Conservation (phyloP, 1,140 invertebrate species). For the Berghia stephanieae region DNA sequence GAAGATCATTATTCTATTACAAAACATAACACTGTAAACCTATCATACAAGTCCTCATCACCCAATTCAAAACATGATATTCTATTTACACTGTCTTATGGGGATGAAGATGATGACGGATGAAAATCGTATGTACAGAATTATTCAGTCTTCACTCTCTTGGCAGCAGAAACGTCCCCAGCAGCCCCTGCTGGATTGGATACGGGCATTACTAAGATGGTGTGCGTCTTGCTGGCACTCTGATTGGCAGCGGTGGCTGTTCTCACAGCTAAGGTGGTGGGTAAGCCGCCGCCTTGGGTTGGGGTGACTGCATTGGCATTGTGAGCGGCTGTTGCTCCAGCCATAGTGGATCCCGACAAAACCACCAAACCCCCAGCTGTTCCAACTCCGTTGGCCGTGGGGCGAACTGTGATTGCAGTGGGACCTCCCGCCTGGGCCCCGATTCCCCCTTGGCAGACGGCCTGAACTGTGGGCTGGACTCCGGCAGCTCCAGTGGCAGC, state of each 20-base stretch:
- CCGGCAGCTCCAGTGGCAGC: slow-evolving; percentile 30
- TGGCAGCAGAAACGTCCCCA: slow-evolving; percentile 47
- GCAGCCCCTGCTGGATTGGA: slow-evolving; percentile 45
- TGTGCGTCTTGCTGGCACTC: slow-evolving; percentile 53
- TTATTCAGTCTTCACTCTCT: slow-evolving; percentile 58
- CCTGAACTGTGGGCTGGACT: slow-evolving; percentile 27
- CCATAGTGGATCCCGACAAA: slow-evolving; percentile 38
- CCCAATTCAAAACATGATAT: too few relatives aligned
- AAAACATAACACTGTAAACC: too few relatives aligned
- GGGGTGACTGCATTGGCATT: slow-evolving; percentile 37
- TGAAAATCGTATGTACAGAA: too few relatives aligned
- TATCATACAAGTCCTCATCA: too few relatives aligned
- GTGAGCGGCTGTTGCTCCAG: slow-evolving; percentile 39
- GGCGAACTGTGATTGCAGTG: slow-evolving; percentile 37
- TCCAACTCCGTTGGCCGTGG: slow-evolving; percentile 39
- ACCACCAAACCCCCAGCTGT: slow-evolving; percentile 49
- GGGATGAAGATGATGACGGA: too few relatives aligned
- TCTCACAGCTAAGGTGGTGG: slow-evolving; percentile 51
- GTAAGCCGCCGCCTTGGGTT: slow-evolving; percentile 42
- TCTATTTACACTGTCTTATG: too few relatives aligned
- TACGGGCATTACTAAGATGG: slow-evolving; percentile 62
- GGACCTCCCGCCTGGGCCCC: slow-evolving; percentile 32
- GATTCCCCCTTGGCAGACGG: slow-evolving; percentile 23
- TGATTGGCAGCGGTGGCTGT: slow-evolving; percentile 42
- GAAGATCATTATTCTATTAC: too few relatives aligned